phyloP scores from a whole-genome alignment of 2,888 invertebrate species.

The Odiellus spinosus region DNA sequence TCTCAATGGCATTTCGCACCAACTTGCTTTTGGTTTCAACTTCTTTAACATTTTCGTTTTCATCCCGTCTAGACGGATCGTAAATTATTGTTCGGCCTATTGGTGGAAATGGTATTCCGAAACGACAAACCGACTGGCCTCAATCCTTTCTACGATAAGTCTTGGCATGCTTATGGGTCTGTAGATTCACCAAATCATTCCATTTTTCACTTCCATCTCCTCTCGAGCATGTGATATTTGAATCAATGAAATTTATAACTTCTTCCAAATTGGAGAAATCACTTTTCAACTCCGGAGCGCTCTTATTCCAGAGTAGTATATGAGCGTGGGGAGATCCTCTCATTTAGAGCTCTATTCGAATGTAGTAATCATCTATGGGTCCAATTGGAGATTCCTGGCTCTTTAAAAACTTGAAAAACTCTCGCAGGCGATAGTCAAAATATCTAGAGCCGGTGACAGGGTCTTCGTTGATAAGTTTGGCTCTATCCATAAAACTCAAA shows the following conservation, averaged over 20 bases:
- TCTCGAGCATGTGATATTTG: no score
- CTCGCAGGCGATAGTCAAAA: conserved; percentile 19
- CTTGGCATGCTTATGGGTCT: conserved; percentile 6
- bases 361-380: background rate
- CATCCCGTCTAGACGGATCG: conserved; percentile 1
- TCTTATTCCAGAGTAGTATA: background rate
- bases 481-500: no score
- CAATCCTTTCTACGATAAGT: conserved; percentile 6
- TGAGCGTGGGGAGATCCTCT: conserved; percentile 1
- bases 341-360: background rate
- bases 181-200: background rate
- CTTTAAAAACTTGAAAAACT: conserved; percentile 7
- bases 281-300: background rate
- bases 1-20: conserved; percentile 2
- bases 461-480: conserved; percentile 14
- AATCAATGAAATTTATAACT: background rate
- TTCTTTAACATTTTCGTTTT: background rate
- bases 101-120: conserved; percentile 4
- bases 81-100: background rate
- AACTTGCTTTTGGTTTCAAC: conserved; percentile 4
- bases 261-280: conserved; percentile 4
- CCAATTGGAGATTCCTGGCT: background rate
- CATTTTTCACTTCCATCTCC: background rate
- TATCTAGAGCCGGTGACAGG: conserved; percentile 21
- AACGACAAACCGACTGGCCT: background rate